Base-by-base conservation (phyloP, 1,140 invertebrate genomes). In the Drosophila kepulauana region DNA sequence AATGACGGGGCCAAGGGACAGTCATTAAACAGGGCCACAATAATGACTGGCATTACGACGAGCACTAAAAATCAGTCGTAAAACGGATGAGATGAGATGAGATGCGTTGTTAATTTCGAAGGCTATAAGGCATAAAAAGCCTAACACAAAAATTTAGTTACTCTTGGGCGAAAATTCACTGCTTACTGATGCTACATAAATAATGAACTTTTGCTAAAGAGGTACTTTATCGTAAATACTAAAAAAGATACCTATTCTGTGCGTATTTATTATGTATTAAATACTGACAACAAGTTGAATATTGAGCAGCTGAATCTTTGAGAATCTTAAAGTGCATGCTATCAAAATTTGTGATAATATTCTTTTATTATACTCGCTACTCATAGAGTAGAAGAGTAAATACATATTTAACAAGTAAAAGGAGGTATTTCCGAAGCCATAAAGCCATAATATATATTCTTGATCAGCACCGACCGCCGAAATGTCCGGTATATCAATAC, bases 51-150 rank as follows among this genome's bases (percentile, higher is more conserved):
- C 82, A 79, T 86, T 79, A 86, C 78, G 54, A 51, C 30, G 61
- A 68, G 84, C 69, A 82, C 72, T 86, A 74, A 88, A 82, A 88
- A 70, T 77, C 41, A 82, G 79, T 79, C 82, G 77, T 87, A 75
- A 87, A 88, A 68, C 72, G 69, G 76, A 88, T 82, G 46, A 77
- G 73, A 79, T 82, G 46, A 77, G 73, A 79, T 79, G 67, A 51
- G 71, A 69, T 63, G 59, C 68, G 48, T 20, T 41, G 52, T 66
- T 71, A 48, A 72, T 78, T 72, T 58, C 70, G 52, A 67, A 65
- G 67, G 52, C 62, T 43, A 25, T 25, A 13, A 33, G 28, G 10
- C 46, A 54, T 76, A 68, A 70, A 82, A 41, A 49, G 13, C 45
- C 59, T 10, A 28, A 6, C 13, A 43, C 10, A 57, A 61, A 57